Evolutionary conservation across 2,113 vertebrate species (phyloP), one percentile per base, ranked within the genome.

Genomic region (Myanophis thanlyinensis): DNA sequence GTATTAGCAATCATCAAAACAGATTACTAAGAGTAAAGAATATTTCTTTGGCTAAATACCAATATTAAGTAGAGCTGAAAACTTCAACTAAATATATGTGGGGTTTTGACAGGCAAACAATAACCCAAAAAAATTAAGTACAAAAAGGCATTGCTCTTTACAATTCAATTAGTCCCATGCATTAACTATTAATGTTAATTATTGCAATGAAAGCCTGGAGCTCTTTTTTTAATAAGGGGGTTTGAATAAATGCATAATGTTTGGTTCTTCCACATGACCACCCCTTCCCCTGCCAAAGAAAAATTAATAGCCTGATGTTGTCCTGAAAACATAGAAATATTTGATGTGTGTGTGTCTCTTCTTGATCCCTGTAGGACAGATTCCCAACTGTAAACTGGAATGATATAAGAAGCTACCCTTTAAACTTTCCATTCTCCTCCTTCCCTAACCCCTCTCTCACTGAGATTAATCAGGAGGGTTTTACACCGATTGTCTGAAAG

Each of bases 261-360:
- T 54, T 54, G 22, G 22, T 23, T 54, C 53, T 23, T 2, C 1
- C 23, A 23, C 5, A 54, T 22, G 20, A 1, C 53, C 53, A 54
- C 1, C 22, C 22, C 53, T 54, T 54, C 53, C 27, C 56, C 40
- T 46, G 13, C 7, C 52, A 54, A 91, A 35, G 40, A 23, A 90
- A 91, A 93, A 84, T 53, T 89, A 49, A 25, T 86, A 62, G 87
- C 18, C 88, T 92, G 93, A 90, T 51, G 35, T 44, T 89, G 13
- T 35, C 15, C 53, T 22, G 22, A 2, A 23, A 89, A 87, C 49
- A 13, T 35, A 89, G 87, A 90, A 87, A 91, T 22, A 0, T 88
- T 44, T 7, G 1, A 22, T 87, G 0, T n/a, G 23, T 59, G 85
- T 84, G 3, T 30, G 53, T 30, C 44, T 10, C 46, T 88, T 91